These are phyloP conservation scores for Lepidurus packardi DNA, from an alignment of 1,140 invertebrate species.

Conservation along the genomic window DNA sequence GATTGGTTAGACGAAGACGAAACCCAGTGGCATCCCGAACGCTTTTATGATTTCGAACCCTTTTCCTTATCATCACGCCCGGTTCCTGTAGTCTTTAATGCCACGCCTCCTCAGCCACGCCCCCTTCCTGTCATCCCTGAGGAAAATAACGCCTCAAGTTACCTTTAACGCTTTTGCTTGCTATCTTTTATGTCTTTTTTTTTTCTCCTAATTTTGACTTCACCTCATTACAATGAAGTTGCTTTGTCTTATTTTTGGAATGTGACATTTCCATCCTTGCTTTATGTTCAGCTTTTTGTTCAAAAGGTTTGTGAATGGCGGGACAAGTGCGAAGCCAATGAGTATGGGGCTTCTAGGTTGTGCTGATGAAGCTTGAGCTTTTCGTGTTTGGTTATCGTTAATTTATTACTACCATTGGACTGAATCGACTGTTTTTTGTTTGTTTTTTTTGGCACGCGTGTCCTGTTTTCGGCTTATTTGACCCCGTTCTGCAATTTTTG, in stretches of 20 bases:
- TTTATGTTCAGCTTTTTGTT: too few species aligned
- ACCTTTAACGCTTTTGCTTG: background rate
- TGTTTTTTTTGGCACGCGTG: too few species aligned
- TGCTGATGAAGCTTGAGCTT: background rate
- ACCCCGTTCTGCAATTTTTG: background rate
- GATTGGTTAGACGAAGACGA: constrained; percentile 1
- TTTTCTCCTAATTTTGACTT: background rate
- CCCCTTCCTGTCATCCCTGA: constrained; percentile 8
- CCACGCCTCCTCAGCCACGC: background rate
- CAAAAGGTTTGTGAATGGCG: too few species aligned
- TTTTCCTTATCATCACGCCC: background rate
- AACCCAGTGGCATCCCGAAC: constrained; percentile 13
- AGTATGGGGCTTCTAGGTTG: too few species aligned
- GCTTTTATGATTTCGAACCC: constrained; percentile 4
- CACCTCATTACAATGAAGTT: background rate
- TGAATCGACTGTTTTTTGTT: background rate
- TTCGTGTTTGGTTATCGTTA: background rate
- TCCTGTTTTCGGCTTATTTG: background rate
- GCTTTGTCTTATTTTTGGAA: background rate
- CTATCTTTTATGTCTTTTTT: background rate
- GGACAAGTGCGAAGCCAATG: too few species aligned
- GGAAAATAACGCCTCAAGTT: background rate
- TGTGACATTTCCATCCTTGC: too few species aligned
- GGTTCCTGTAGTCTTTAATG: background rate
- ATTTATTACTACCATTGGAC: background rate